Conservation (phyloP, 2,888 invertebrate genomes). For the Lamellibrachia columna region DNA sequence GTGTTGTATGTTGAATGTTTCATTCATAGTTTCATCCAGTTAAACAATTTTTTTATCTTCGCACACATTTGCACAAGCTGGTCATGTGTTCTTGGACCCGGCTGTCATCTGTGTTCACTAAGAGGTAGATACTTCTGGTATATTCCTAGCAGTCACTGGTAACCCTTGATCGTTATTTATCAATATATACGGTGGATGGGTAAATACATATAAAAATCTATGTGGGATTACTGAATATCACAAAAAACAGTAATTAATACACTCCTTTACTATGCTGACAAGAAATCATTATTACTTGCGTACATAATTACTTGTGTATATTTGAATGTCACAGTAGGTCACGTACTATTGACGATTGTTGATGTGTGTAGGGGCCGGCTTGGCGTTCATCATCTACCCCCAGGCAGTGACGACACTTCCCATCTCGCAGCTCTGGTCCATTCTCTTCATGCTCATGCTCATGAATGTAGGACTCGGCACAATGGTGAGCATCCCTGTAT, state of each 20-base stretch:
- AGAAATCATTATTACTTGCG: too few species aligned
- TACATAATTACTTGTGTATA: too few species aligned
- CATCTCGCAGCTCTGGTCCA: slow-evolving; percentile 76
- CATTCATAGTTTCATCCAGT: not conserved
- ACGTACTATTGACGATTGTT: not conserved
- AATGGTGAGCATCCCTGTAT: slow-evolving; percentile 57
- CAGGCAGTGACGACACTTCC: slow-evolving; percentile 57
- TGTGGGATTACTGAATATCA: too few species aligned
- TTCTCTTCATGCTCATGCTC: slow-evolving; percentile 60
- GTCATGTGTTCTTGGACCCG: too few species aligned
- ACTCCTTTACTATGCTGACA: slow-evolving; percentile 52
- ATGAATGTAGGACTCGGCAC: slow-evolving; percentile 26
- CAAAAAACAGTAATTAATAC: too few species aligned
- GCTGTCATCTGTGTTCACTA: too few species aligned
- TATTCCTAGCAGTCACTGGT: too few species aligned
- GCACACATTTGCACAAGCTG: not conserved
- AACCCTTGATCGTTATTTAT: too few species aligned
- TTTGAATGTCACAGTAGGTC: too few species aligned
- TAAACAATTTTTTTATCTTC: not conserved
- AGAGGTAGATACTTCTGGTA: too few species aligned
- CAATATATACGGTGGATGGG: too few species aligned
- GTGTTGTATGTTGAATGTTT: too few species aligned
- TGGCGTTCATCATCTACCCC: slow-evolving; percentile 59
- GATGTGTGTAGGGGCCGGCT: slow-evolving; percentile 48
- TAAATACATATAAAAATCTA: not conserved